Evolutionary conservation across 2,113 vertebrate species (phyloP), one percentile per base, ranked within the genome.

Genomic region (Cephalopholis sonnerati): DNA sequence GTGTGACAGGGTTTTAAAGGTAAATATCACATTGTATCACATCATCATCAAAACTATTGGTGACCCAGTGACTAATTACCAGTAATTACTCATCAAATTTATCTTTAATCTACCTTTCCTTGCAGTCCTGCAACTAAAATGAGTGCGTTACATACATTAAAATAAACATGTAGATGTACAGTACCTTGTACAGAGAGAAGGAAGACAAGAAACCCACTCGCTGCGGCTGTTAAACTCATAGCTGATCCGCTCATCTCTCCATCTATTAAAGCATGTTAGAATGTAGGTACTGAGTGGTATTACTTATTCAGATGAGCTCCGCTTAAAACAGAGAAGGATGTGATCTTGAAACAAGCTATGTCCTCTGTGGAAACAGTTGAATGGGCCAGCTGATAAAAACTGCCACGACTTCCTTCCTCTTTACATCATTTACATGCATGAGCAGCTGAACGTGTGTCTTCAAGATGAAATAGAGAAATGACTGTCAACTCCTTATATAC

Each of bases 181-280:
- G 32, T 80, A 80, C 78, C 78, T 80, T 25, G 18, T 13, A 57
- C 22, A 16, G 51, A 25, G 48, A 76, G 50, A 12, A 82, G 57
- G 50, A 76, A 27, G 51, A 76, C 8, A 18, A 77, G 18, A 27
- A 66, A 81, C 20, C 78, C 44, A 18, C 15, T 9, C 0, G 15
- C 53, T 53, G 72, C 83, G 66, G 72, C 53, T 7, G 16, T 27
- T 18, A 39, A n/a, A 18, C 61, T 63, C 68, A 77, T 39, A 15
- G 20, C 48, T 55, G 41, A n/a, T 59, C 51, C 10, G 10, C 39
- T 70, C 39, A 16, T 74, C 27, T 65, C 24, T 74, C 39, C 32
- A 3, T 41, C 13, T 53, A 17, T 22, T 8, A 44, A 22, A 74
- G 36, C 7, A 57, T 20, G 24, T 25, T 50, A 20, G 22, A 24